A percentile compares a stretch with the other conserved stretches of the same genome.
phyloP scores from a whole-genome alignment of 2,888 invertebrate genomes.

The Ophonus ardosiacus region DNA sequence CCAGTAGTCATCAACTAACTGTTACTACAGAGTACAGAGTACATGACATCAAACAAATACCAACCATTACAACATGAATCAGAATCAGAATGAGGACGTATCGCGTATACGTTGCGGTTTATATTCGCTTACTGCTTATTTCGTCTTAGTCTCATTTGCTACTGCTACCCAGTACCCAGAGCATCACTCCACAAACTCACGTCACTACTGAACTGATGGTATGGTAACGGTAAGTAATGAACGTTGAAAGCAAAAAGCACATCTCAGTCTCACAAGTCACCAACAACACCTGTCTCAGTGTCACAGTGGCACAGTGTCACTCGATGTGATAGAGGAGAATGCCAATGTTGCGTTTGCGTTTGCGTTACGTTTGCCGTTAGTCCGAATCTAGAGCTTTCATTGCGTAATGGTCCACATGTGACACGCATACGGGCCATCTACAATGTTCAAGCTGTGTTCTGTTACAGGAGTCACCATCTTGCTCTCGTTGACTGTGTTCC shows the following conservation, averaged over 20 bases:
- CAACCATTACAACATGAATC: neutral
- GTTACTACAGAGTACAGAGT: neutral
- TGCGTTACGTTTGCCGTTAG: neutral
- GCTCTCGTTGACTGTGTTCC: conserved; percentile 99
- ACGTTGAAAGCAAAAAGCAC: no score
- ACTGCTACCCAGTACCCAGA: neutral
- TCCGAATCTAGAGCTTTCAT: no score
- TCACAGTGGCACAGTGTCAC: neutral
- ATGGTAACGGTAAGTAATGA: neutral
- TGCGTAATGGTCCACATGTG: neutral
- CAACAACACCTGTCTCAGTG: neutral
- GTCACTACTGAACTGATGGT: neutral
- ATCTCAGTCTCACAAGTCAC: neutral
- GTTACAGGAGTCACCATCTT: conserved; percentile 99
- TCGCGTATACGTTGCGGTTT: neutral
- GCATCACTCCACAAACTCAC: neutral
- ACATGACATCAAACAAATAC: conserved; percentile 47
- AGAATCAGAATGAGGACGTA: neutral
- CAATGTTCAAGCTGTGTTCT: conserved; percentile 81
- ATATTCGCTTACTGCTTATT: conserved; percentile 54
- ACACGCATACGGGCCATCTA: conserved; percentile 67
- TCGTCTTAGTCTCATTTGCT: neutral
- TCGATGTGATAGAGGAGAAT: conserved; percentile 1
- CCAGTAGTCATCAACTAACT: neutral
- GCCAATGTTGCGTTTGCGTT: no score